Conservation (phyloP, 2,888 invertebrate species). For the Caenorhabditis sp. region DNA sequence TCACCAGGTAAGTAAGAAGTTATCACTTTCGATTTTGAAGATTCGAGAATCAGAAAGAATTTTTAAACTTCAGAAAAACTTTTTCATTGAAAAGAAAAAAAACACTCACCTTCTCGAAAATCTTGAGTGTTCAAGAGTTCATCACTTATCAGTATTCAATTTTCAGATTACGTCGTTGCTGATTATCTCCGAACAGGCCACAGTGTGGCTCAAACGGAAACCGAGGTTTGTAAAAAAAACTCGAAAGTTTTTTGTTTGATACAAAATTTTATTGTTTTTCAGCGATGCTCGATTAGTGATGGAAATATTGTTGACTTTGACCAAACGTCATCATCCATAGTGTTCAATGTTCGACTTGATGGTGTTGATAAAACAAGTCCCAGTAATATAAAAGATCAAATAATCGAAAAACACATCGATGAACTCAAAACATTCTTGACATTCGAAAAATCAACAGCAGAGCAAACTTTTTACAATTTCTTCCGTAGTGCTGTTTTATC, state of each 20-base stretch:
- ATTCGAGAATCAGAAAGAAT: too few relatives aligned
- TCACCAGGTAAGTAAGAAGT: background rate
- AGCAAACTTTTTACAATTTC: conserved; percentile 44
- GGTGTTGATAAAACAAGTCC: conserved; percentile 47
- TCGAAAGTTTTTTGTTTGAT: too few relatives aligned
- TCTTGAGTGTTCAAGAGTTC: too few relatives aligned
- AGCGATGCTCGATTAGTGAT: conserved; percentile 27
- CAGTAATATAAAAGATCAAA: conserved; percentile 21
- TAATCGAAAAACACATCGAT: conserved; percentile 52
- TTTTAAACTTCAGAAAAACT: too few relatives aligned
- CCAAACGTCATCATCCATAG: conserved; percentile 22
- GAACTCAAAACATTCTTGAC: conserved; percentile 34
- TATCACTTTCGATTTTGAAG: too few relatives aligned
- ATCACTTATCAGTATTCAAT: too few relatives aligned
- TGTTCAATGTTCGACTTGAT: conserved; percentile 57
- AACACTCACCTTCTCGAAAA: too few relatives aligned
- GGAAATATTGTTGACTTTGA: conserved; percentile 46
- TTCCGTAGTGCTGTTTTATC: conserved; percentile 49
- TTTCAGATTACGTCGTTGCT: conserved; percentile 15
- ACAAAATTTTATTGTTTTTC: conserved; percentile 5
- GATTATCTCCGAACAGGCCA: conserved; percentile 11
- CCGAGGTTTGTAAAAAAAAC: too few relatives aligned
- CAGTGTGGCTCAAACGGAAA: background rate
- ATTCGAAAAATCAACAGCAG: conserved; percentile 23
- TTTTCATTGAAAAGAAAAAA: too few relatives aligned